phyloP scores from a whole-genome alignment of 1,140 invertebrate genomes.

The Papilio glaucus region DNA sequence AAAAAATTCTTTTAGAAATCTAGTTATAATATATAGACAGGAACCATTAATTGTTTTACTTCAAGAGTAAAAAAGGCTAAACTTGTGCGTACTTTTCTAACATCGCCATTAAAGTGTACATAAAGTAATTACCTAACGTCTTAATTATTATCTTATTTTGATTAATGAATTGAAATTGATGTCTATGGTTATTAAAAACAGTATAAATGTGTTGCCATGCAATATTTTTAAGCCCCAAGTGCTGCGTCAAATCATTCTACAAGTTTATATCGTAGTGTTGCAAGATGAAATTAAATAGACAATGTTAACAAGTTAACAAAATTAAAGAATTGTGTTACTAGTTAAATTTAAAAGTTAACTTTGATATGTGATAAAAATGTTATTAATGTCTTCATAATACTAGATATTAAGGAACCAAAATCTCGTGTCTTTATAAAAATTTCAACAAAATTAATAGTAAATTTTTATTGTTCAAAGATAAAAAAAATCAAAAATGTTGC shows the following conservation, averaged over 20 bases:
- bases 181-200: no score
- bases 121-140: no score
- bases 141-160: no score
- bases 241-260: constrained; percentile 42
- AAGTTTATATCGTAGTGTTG: not conserved
- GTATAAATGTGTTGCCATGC: no score
- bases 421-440: not conserved
- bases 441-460: not conserved
- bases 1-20: no score
- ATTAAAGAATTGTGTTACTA: not conserved
- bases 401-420: not conserved
- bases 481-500: not conserved
- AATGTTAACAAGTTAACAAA: no score
- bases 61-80: no score
- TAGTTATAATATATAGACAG: no score
- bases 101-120: no score
- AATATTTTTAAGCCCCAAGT: constrained; percentile 60
- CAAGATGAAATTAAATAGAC: constrained; percentile 4
- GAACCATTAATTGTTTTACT: no score
- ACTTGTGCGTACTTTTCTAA: no score
- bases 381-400: constrained; percentile 5
- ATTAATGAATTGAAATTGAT: no score
- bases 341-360: not conserved
- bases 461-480: not conserved
- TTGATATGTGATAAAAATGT: not conserved